Conservation (phyloP, 2,113 vertebrate species). For the Picathartes gymnocephalus region DNA sequence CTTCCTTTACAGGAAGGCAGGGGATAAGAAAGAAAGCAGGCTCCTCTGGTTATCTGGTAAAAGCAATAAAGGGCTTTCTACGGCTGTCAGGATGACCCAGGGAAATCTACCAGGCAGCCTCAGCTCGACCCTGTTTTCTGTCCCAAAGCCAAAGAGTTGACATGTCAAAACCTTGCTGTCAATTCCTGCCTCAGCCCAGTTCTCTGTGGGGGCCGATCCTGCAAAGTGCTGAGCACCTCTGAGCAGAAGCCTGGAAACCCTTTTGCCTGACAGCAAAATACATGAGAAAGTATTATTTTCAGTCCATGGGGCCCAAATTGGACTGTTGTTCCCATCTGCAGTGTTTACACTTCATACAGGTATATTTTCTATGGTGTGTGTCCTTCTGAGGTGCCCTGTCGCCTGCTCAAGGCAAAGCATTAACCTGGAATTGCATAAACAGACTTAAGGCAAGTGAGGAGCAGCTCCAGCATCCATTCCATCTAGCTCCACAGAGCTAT, state of each 20-base stretch:
- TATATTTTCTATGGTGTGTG: neutral
- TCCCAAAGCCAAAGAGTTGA: constrained; percentile 6
- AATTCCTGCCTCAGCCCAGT: neutral
- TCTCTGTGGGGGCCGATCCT: neutral
- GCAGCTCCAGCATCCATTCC: neutral
- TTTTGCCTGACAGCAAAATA: neutral
- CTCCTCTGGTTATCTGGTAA: constrained; percentile 25
- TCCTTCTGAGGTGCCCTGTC: neutral
- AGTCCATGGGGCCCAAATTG: neutral
- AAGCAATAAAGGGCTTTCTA: constrained; percentile 45
- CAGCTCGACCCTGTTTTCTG: constrained; percentile 26
- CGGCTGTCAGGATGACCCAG: constrained; percentile 35
- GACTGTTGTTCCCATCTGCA: neutral
- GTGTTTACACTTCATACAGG: neutral
- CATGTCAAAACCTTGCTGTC: neutral
- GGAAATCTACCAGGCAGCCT: constrained; percentile 42
- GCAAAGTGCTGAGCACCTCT: neutral
- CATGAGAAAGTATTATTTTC: neutral
- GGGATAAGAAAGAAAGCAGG: constrained; percentile 45
- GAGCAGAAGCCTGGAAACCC: neutral
- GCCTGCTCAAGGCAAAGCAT: neutral
- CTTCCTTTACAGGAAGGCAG: neutral
- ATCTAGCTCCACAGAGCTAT: neutral
- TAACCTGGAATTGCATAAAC: neutral
- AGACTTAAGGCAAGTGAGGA: neutral